Evolutionary conservation across 1,140 invertebrate species (phyloP).

Genomic region (Coptotermes formosanus): DNA sequence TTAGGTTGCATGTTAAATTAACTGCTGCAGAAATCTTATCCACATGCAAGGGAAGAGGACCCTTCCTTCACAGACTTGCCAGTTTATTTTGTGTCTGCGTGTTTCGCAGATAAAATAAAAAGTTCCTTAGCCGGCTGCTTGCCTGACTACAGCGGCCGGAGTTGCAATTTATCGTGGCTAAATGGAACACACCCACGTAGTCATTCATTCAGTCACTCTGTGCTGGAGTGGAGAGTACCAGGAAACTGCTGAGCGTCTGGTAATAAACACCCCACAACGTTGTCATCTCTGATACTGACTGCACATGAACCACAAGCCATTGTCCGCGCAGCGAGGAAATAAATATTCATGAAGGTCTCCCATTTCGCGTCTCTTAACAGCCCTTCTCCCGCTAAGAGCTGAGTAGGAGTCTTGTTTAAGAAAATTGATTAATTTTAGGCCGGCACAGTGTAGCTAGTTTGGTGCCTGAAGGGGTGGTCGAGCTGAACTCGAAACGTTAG

Average conservation of each 20-base stretch:
- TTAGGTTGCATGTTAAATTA: no score
- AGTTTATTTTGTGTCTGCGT: no score
- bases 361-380: neutral
- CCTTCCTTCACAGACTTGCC: no score
- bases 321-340: neutral
- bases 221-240: neutral
- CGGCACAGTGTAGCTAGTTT: neutral
- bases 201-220: neutral
- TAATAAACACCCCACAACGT: neutral
- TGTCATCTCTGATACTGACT: no score
- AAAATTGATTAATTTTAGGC: constrained; percentile 15
- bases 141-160: neutral
- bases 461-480: neutral
- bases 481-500: neutral
- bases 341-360: neutral
- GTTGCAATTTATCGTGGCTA: constrained; percentile 1
- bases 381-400: no score
- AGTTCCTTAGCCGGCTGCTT: neutral
- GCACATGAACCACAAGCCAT: neutral
- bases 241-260: no score
- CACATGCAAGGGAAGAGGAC: no score
- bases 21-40: no score
- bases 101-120: no score
- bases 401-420: neutral
- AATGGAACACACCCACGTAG: neutral